These are phyloP conservation scores for Oplegnathus fasciatus DNA, from an alignment of 2,113 vertebrate genomes.

Conservation along the genomic window DNA sequence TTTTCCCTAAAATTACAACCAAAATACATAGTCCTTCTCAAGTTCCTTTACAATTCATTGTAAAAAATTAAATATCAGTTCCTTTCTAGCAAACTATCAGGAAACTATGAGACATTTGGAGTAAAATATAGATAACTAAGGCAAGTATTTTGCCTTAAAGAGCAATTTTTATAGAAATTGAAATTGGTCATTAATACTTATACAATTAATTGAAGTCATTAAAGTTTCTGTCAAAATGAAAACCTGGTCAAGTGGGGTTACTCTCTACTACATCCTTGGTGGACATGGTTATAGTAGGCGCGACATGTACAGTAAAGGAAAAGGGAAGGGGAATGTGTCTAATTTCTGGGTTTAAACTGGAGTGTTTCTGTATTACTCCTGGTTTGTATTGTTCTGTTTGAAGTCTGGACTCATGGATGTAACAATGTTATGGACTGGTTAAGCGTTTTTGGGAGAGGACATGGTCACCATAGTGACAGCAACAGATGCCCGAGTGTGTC, in stretches of 20 bases:
- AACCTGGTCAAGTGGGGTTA: background rate
- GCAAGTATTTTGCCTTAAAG: background rate
- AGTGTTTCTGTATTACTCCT: slow-evolving; percentile 67
- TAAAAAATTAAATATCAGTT: background rate
- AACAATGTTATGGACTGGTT: slow-evolving; percentile 70
- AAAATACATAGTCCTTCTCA: background rate
- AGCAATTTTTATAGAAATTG: background rate
- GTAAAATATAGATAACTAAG: too few species aligned
- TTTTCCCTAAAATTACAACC: background rate
- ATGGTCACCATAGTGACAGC: slow-evolving; percentile 75
- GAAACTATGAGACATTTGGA: background rate
- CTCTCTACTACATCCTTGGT: background rate
- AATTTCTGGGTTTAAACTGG: slow-evolving; percentile 22
- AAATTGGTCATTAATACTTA: background rate
- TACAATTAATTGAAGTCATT: background rate
- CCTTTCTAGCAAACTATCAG: background rate
- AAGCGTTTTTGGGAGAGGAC: slow-evolving; percentile 55
- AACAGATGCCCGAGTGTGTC: slow-evolving; percentile 71
- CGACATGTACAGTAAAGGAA: background rate
- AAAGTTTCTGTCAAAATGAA: background rate
- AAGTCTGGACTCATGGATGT: slow-evolving; percentile 53
- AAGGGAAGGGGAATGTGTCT: background rate
- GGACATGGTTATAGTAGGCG: background rate
- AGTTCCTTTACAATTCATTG: background rate
- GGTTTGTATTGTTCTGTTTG: slow-evolving; percentile 76